Evolutionary conservation across 2,888 invertebrate species (phyloP).

Genomic region (Eulithis testata): DNA sequence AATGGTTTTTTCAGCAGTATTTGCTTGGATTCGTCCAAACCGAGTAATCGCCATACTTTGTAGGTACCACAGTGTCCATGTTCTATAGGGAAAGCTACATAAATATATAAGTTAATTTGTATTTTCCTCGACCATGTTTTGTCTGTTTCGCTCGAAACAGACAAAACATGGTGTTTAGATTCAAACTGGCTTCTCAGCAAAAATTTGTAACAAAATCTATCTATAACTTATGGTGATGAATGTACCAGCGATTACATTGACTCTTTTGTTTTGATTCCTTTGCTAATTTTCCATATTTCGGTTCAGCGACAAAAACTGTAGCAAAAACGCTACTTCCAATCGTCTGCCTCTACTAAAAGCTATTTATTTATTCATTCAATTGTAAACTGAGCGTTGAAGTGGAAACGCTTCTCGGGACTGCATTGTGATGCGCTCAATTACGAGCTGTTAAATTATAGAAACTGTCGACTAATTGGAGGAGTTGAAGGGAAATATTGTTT

Average conservation of each 20-base stretch:
- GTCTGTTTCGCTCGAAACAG: too few relatives aligned
- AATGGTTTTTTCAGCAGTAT: constrained; percentile 18
- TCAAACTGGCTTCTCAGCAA: too few relatives aligned
- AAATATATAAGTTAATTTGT: too few relatives aligned
- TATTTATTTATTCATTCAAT: constrained; percentile 77
- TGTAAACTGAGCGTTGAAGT: constrained; percentile 65
- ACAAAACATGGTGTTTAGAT: too few relatives aligned
- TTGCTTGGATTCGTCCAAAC: constrained; percentile 12
- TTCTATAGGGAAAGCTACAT: too few relatives aligned
- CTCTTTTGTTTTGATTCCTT: neutral
- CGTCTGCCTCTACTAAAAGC: constrained; percentile 55
- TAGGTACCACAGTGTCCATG: neutral
- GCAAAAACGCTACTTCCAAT: constrained; percentile 37
- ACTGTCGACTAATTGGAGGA: constrained; percentile 41
- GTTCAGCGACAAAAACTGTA: constrained; percentile 13
- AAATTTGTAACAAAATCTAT: too few relatives aligned
- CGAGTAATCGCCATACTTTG: constrained; percentile 18
- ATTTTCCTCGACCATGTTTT: too few relatives aligned
- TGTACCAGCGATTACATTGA: too few relatives aligned
- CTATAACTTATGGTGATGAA: neutral
- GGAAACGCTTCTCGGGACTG: constrained; percentile 64
- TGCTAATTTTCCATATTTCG: constrained; percentile 16
- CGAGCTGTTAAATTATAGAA: constrained; percentile 45
- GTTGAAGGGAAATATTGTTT: constrained; percentile 3
- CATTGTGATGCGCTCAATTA: constrained; percentile 77